Conservation (phyloP, 2,113 vertebrate genomes). For the Blennius ocellaris region DNA sequence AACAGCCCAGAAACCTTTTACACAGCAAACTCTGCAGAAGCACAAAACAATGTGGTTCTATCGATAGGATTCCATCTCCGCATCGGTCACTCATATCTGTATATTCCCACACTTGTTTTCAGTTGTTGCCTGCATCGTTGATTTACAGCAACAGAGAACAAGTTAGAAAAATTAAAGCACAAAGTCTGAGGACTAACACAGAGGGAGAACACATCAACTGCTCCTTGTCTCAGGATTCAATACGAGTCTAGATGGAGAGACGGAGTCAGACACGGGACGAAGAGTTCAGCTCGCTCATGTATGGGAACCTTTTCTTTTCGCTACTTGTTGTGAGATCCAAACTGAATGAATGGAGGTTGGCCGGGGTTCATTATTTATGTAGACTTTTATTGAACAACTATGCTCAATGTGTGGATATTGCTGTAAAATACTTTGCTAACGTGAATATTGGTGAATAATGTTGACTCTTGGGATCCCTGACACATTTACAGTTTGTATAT, state of each 20-base stretch:
- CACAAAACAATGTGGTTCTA: slow-evolving; percentile 86
- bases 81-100: slow-evolving; percentile 87
- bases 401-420: slow-evolving; percentile 83
- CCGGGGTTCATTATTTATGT: slow-evolving; percentile 69
- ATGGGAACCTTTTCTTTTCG: slow-evolving; percentile 49
- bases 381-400: slow-evolving; percentile 71
- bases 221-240: slow-evolving; percentile 96
- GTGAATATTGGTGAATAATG: slow-evolving; percentile 85
- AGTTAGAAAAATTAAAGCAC: slow-evolving; percentile 89
- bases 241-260: slow-evolving; percentile 75
- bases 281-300: slow-evolving; percentile 48
- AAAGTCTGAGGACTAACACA: slow-evolving; percentile 89
- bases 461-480: slow-evolving; percentile 82
- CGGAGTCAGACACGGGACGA: slow-evolving; percentile 48
- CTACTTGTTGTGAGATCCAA: slow-evolving; percentile 51
- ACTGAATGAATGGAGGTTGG: slow-evolving; percentile 67
- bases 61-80: slow-evolving; percentile 83
- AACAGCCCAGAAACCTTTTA: slow-evolving; percentile 43
- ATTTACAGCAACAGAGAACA: slow-evolving; percentile 82
- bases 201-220: slow-evolving; percentile 89
- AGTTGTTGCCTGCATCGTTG: slow-evolving; percentile 84
- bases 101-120: slow-evolving; percentile 88
- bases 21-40: slow-evolving; percentile 62
- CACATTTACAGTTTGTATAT: slow-evolving; percentile 82
- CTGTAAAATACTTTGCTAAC: slow-evolving; percentile 87